Evolutionary conservation across 2,113 vertebrate species (phyloP).

Genomic region (Podarcis cretensis): DNA sequence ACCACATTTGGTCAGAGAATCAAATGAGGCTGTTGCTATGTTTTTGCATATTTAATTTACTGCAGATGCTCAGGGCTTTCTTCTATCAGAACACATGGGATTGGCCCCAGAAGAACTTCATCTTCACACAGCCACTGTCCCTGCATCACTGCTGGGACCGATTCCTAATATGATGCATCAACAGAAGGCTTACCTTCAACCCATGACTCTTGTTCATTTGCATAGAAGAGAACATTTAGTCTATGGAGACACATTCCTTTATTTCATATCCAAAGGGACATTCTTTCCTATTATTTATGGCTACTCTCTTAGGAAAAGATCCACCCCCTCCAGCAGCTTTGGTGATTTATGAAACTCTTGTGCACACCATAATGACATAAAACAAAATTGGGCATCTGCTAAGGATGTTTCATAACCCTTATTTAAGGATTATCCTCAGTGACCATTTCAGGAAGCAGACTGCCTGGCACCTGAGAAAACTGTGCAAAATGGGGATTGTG

Average conservation of each 20-base stretch:
- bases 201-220: constrained; percentile 16
- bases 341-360: constrained; percentile 19
- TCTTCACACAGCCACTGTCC: neutral
- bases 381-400: constrained; percentile 24
- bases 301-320: constrained; percentile 9
- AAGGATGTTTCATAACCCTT: constrained; percentile 7
- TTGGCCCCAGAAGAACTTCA: neutral
- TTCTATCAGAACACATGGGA: too few species aligned
- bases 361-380: constrained; percentile 18
- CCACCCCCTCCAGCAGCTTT: neutral
- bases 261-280: constrained; percentile 2
- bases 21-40: neutral
- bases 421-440: neutral
- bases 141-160: neutral
- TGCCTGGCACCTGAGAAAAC: neutral
- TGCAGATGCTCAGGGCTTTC: neutral
- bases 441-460: constrained; percentile 16
- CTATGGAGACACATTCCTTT: constrained; percentile 32
- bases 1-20: neutral
- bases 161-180: neutral
- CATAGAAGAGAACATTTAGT: constrained; percentile 14
- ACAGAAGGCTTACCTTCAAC: neutral
- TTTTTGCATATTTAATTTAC: neutral
- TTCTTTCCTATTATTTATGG: constrained; percentile 40
- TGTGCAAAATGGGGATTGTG: neutral